These are phyloP conservation scores for Thamnophis sirtalis DNA, from an alignment of 2,113 vertebrate genomes.

Conservation along the genomic window DNA sequence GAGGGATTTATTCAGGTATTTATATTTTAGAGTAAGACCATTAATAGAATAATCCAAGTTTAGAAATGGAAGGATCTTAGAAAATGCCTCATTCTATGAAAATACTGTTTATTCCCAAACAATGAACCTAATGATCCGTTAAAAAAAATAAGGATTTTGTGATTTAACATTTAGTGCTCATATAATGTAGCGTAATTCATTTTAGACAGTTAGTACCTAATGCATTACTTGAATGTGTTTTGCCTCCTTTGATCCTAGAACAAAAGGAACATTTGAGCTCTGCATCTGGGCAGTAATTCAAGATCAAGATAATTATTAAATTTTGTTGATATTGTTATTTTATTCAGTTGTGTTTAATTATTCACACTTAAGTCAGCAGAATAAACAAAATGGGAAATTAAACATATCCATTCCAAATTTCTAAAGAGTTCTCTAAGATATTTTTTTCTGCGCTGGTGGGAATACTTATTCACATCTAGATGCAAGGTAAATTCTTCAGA, in stretches of 20 bases:
- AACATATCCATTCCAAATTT: neutral
- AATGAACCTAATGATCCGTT: neutral
- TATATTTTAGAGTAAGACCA: neutral
- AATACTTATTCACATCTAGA: neutral
- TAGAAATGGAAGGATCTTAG: neutral
- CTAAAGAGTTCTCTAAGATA: neutral
- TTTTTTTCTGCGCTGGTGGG: neutral
- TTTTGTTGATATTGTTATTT: neutral
- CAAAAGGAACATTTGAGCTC: conserved; percentile 14
- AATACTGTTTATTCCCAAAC: neutral
- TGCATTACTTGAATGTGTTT: neutral
- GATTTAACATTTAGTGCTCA: neutral
- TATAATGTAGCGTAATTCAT: neutral
- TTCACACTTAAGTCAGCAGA: neutral
- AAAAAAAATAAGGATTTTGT: neutral
- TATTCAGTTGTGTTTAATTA: neutral
- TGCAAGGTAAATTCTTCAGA: neutral
- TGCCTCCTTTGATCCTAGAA: conserved; percentile 28
- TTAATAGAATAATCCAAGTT: neutral
- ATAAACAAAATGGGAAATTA: neutral
- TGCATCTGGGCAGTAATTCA: neutral
- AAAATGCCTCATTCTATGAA: neutral
- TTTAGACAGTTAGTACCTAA: conserved; percentile 6
- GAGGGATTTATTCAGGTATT: too few species aligned
- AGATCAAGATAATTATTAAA: neutral